These are phyloP conservation scores for Anabas testudineus DNA, from an alignment of 2,797 vertebrate genomes.

Conservation along the genomic window DNA sequence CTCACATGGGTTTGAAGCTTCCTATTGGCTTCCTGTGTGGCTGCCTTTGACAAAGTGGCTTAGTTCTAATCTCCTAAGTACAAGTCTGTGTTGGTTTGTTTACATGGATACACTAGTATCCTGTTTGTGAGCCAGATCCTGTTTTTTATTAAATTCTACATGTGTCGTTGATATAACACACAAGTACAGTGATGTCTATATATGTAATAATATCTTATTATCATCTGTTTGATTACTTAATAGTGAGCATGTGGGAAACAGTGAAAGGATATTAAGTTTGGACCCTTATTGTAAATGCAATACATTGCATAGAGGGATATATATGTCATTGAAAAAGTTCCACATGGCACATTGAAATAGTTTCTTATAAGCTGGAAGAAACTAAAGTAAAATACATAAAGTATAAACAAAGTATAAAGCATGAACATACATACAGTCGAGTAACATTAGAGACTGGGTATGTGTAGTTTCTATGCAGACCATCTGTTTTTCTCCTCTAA, in stretches of 20 bases:
- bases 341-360: not conserved
- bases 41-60: constrained; percentile 18
- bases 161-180: constrained; percentile 46
- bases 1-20: constrained; percentile 24
- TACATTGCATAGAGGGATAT: not conserved
- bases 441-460: constrained; percentile 18
- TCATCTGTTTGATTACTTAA: too few species aligned
- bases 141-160: constrained; percentile 36
- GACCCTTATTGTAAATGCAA: not conserved
- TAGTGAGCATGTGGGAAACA: not conserved
- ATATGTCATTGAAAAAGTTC: not conserved
- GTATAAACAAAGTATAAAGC: not conserved
- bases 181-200: too few species aligned
- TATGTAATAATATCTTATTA: too few species aligned
- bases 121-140: constrained; percentile 24
- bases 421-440: not conserved
- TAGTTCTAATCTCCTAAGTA: constrained; percentile 1
- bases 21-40: constrained; percentile 29
- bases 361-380: not conserved
- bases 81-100: constrained; percentile 26
- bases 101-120: constrained; percentile 19
- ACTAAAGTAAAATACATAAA: not conserved
- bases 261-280: too few species aligned
- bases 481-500: constrained; percentile 29
- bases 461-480: not conserved